A percentile compares a stretch with the other conserved stretches of the same genome.
phyloP scores from a whole-genome alignment of 1,140 invertebrate species.

The Drosophila albomicans region DNA sequence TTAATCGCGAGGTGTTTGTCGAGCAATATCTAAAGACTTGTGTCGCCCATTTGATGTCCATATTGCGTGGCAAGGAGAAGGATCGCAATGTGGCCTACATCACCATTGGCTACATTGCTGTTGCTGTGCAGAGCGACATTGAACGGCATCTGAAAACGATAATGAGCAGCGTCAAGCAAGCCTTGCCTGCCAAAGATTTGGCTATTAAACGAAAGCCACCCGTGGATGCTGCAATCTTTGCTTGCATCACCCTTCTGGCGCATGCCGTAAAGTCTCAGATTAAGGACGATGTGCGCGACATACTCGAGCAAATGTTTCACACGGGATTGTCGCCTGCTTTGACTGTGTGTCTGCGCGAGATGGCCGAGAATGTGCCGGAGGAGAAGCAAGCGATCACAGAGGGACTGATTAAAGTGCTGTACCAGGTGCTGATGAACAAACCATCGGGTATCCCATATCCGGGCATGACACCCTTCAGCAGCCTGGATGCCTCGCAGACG shows the following conservation, averaged over 20 bases:
- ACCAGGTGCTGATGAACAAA: constrained; percentile 95
- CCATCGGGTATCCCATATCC: constrained; percentile 88
- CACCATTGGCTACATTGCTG: constrained; percentile 95
- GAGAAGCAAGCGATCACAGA: constrained; percentile 96
- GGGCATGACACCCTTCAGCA: constrained; percentile 49
- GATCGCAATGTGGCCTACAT: constrained; percentile 94
- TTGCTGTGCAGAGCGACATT: constrained; percentile 94
- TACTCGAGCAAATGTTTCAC: constrained; percentile 96
- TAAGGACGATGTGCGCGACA: constrained; percentile 91
- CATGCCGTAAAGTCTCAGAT: constrained; percentile 93
- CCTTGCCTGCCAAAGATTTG: constrained; percentile 92
- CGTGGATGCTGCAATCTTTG: constrained; percentile 96
- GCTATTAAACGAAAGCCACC: constrained; percentile 89
- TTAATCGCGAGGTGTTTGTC: constrained; percentile 93
- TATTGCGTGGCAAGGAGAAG: constrained; percentile 91
- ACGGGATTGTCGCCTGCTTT: constrained; percentile 95
- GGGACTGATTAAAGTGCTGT: constrained; percentile 94
- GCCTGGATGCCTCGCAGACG: constrained; percentile 67
- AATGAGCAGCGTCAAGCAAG: constrained; percentile 93
- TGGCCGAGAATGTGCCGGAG: constrained; percentile 94
- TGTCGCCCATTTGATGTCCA: constrained; percentile 91
- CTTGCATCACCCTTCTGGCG: constrained; percentile 96
- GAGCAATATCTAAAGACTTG: constrained; percentile 91
- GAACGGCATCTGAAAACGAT: constrained; percentile 92
- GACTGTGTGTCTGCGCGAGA: constrained; percentile 95